Base-by-base conservation (phyloP, 2,113 vertebrate genomes). In the Cyprichromis sp. region DNA sequence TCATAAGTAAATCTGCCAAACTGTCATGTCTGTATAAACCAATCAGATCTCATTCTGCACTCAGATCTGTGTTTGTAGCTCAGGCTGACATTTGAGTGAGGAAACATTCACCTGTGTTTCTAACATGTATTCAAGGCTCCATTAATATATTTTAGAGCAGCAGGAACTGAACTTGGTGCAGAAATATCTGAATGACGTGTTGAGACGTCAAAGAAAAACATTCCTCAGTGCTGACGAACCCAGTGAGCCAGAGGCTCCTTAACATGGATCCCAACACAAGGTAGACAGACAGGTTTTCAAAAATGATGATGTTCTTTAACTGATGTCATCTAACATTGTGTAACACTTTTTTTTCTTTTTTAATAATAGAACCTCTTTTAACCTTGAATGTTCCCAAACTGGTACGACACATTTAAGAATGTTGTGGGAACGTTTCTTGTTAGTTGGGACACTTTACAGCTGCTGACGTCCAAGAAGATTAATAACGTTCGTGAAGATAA, bases 101-200 rank as follows among this genome's bases (percentile, higher is more conserved):
- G 54, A 26, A 26, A 2, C 21, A 57, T 57, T 57, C 7, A 55
- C 21, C 12, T 14, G 54, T 57, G 11, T 57, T 57, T 55, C 54
- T 55, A 55, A 55, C 54, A 24, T 55, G n/a, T 54, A 11, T 2
- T 55, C 6, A 55, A 24, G 1, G n/a, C 4, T 55, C 19, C 54
- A 26, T 26, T 13, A 55, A 7, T 24, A 0, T 26, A 4, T 55
- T 7, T 55, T 24, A 55, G 6, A 55, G 21, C 21, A 55, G 21
- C 21, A 55, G 54, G 11, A 24, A 55, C 54, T 55, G 12, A 55
- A 26, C 54, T 8, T 54, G n/a, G 52, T 21, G 19, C 52, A 21
- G 19, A 21, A 53, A 53, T 53, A n/a, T 12, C 0, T 21, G n/a
- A 54, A 54, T 54, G 52, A 0, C 0, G 3, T 21, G n/a, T 53